Conservation (phyloP, 2,888 invertebrate genomes). For the Aethes cnicana region DNA sequence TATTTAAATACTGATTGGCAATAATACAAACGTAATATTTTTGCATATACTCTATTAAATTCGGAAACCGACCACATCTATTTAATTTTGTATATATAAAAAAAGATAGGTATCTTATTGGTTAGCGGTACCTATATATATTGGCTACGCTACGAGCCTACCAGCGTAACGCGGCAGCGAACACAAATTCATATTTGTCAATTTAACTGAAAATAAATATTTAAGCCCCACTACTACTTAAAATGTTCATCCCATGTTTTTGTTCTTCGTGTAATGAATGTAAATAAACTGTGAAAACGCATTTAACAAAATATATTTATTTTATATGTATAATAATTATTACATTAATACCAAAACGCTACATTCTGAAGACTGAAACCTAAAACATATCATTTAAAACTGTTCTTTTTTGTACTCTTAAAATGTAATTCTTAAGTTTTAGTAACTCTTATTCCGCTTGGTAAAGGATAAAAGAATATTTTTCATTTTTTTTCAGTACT, state of each 20-base stretch:
- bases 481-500: too few species aligned
- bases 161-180: too few species aligned
- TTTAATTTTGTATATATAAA: too few species aligned
- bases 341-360: constrained; percentile 43
- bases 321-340: constrained; percentile 15
- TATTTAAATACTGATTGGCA: too few species aligned
- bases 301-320: not conserved
- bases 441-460: constrained; percentile 5
- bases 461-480: not conserved
- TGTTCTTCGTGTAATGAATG: too few species aligned
- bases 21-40: too few species aligned
- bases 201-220: not conserved
- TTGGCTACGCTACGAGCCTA: too few species aligned
- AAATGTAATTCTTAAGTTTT: constrained; percentile 29
- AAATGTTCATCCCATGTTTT: too few species aligned
- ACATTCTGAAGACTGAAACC: constrained; percentile 65
- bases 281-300: not conserved
- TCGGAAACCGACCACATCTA: too few species aligned
- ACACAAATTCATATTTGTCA: not conserved
- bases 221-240: not conserved
- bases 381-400: constrained; percentile 66
- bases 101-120: too few species aligned
- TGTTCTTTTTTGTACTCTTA: constrained; percentile 43
- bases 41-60: too few species aligned
- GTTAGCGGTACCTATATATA: too few species aligned